phyloP scores from a whole-genome alignment of 2,113 vertebrate species.

The Prionailurus bengalensis region DNA sequence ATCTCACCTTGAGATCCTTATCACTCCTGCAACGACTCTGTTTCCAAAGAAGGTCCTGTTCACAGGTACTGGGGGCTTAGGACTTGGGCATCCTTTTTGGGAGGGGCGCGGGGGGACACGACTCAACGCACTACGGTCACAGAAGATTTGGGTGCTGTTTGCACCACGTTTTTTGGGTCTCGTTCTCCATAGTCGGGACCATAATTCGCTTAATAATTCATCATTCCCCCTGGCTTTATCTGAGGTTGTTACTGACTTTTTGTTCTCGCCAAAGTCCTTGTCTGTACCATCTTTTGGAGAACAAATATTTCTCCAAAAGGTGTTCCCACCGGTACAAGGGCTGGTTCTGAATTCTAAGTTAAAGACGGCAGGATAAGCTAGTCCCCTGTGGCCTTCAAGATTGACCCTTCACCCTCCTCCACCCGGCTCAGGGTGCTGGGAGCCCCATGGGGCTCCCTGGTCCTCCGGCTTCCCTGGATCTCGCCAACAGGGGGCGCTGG shows the following conservation, averaged over 20 bases:
- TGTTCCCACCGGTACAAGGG: no score
- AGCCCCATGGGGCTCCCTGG: accelerated
- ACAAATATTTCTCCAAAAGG: not conserved
- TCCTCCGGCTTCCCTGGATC: not conserved
- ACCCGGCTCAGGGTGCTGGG: not conserved
- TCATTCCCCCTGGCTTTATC: not conserved
- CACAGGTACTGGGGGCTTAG: no score
- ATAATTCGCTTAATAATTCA: not conserved
- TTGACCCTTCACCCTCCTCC: not conserved
- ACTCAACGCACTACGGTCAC: not conserved
- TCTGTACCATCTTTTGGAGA: not conserved
- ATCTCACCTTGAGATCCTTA: not conserved
- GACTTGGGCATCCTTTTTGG: not conserved
- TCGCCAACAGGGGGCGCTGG: not conserved
- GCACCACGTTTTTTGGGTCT: not conserved
- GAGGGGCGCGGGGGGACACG: not conserved
- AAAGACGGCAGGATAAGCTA: not conserved
- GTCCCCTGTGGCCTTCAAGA: not conserved
- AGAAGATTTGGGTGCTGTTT: not conserved
- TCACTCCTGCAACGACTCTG: not conserved
- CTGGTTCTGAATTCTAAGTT: not conserved
- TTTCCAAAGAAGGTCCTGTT: not conserved
- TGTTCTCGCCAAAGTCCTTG: not conserved
- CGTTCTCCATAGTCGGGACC: not conserved
- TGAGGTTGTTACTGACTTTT: not conserved